Evolutionary conservation across 1,140 invertebrate species (phyloP), one percentile per base, ranked within the genome.

Genomic region (Drosophila bocqueti): DNA sequence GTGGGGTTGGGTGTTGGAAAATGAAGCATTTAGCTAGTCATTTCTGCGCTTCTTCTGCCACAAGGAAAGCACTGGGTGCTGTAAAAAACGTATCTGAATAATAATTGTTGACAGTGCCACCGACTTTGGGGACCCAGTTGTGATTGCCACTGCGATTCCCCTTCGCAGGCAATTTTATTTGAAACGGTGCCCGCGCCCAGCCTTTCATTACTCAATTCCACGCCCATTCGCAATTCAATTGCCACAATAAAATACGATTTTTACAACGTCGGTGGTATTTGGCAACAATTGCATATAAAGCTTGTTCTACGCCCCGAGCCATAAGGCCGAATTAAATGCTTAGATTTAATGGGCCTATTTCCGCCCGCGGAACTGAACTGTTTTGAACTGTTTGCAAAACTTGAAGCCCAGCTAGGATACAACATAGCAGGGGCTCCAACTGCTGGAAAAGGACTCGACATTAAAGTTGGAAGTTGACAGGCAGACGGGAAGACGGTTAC

Each of bases 171-270:
- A 62, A 45, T 72, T 77, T 63, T 46, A 55, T 72, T 63, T 40
- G 26, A 57, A 67, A 65, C 81, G 62, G 55, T 50, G 13, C 45
- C 57, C 57, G n/a, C 18, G 42, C 38, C 57, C 71, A 72, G 59
- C 67, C 58, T 84, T 90, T 90, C 75, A 89, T 89, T 84, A 87
- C 84, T 74, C 78, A 89, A 89, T 89, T 89, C 85, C 80, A 89
- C 85, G 85, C 85, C 85, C 85, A 90, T 90, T 85, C 81, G 81
- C 85, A 73, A 76, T 90, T 90, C 85, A 90, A 90, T 90, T 90
- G 85, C 81, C 38, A 49, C 85, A 85, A 90, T 90, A 90, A 90
- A 90, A 91, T 76, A 67, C 77, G 79, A 67, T 73, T 89, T 89
- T 89, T 90, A 87, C 80, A 81, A 75, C 84, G 73, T 69, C 79